Percentiles rank a stretch among this genome's conserved stretches.
Conservation (phyloP, 2,888 invertebrate genomes). For the Chesias legatella region DNA sequence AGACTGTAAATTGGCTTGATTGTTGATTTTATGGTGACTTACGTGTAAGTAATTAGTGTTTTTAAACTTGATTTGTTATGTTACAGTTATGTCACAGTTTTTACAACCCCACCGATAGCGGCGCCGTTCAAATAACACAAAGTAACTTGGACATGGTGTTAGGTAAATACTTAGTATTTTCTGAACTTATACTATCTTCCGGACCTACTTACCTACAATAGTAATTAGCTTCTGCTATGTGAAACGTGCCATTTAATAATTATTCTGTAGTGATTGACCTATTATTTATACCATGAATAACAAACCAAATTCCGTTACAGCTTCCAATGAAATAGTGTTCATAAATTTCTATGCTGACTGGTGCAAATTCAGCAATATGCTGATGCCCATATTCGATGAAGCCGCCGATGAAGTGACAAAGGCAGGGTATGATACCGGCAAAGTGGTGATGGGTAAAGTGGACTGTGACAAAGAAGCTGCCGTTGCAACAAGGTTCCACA, state of each 20-base stretch:
- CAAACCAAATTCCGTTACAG: constrained; percentile 87
- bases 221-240: not conserved
- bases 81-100: constrained; percentile 79
- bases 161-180: constrained; percentile 79
- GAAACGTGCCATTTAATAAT: not conserved
- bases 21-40: constrained; percentile 66
- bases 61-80: constrained; percentile 52
- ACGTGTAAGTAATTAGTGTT: constrained; percentile 53
- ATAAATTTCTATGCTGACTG: constrained; percentile 99
- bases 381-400: constrained; percentile 98
- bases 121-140: constrained; percentile 89
- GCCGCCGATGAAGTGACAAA: constrained; percentile 92
- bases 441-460: constrained; percentile 96
- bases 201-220: not conserved
- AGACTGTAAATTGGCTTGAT: constrained; percentile 33
- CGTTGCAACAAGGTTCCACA: constrained; percentile 94
- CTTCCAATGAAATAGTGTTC: constrained; percentile 97
- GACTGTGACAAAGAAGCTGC: constrained; percentile 97
- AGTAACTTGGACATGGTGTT: constrained; percentile 91
- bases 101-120: constrained; percentile 89
- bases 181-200: constrained; percentile 13
- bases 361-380: constrained; percentile 98
- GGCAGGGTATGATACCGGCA: constrained; percentile 89
- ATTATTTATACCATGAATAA: no score
- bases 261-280: no score